Evolutionary conservation across 1,140 invertebrate species (phyloP).

Genomic region (Anoplolepis gracilipes): DNA sequence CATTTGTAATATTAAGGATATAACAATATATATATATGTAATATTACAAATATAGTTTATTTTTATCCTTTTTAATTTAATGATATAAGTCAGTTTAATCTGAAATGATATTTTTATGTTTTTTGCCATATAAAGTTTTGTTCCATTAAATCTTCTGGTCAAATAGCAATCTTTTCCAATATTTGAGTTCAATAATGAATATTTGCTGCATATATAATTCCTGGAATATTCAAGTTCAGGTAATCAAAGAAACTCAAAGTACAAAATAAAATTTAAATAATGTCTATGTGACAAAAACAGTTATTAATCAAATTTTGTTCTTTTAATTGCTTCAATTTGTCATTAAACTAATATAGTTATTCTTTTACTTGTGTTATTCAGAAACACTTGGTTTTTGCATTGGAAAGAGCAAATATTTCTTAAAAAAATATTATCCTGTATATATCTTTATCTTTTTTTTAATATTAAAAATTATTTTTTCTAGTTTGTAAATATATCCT

Average conservation of each 20-base stretch:
- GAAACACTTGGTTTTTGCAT: neutral
- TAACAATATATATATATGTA: constrained; percentile 64
- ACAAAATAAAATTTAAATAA: neutral
- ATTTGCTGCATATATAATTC: neutral
- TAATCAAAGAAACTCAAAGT: neutral
- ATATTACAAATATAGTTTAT: constrained; percentile 70
- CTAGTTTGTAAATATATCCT: neutral
- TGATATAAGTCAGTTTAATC: neutral
- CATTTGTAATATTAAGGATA: constrained; percentile 65
- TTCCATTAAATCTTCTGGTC: neutral
- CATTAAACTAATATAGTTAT: neutral
- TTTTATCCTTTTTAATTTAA: constrained; percentile 48
- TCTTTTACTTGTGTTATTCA: neutral
- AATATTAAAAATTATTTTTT: neutral
- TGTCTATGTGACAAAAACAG: neutral
- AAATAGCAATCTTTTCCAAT: neutral
- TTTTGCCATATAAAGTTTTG: neutral
- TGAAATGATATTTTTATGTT: neutral
- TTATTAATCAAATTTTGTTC: neutral
- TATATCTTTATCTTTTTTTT: too few species aligned
- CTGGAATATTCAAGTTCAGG: neutral
- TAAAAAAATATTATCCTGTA: too few species aligned
- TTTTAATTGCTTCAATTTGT: neutral
- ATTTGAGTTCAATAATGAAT: neutral
- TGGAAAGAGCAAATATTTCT: neutral